Percentiles rank a stretch among this genome's conserved stretches.
Conservation (phyloP, 2,113 vertebrate genomes). For the Stercorarius parasiticus region DNA sequence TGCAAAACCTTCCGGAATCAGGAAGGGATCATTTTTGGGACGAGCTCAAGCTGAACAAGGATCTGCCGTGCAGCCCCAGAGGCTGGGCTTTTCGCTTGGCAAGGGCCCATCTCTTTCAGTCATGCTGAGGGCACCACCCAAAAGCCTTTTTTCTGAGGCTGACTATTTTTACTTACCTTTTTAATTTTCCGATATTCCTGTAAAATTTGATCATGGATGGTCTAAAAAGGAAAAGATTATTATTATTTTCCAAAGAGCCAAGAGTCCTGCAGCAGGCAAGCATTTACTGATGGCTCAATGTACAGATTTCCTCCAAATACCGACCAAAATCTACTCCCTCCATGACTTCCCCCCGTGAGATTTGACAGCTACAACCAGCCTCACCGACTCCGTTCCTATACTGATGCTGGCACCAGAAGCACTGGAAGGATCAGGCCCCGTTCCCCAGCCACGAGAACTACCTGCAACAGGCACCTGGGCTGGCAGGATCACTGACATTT, state of each 20-base stretch:
- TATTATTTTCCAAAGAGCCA: neutral
- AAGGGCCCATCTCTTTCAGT: neutral
- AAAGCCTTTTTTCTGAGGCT: neutral
- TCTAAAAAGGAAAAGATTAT: constrained; percentile 67
- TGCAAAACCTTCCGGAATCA: neutral
- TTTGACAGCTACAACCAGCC: rapidly evolving
- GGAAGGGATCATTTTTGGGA: neutral
- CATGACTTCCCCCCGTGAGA: rapidly evolving
- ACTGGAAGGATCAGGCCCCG: neutral
- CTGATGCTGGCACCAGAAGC: neutral
- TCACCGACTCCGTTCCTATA: rapidly evolving
- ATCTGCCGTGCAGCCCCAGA: neutral
- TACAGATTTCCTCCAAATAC: neutral
- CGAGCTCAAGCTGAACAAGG: neutral
- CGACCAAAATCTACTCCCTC: neutral
- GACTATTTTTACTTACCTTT: constrained; percentile 78
- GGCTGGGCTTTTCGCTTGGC: neutral
- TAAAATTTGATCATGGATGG: constrained; percentile 96
- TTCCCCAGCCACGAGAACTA: neutral
- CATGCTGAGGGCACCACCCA: neutral
- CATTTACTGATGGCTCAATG: rapidly evolving
- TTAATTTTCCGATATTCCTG: constrained; percentile 98
- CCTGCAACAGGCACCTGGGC: neutral
- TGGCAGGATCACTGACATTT: neutral
- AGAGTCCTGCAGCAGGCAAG: neutral